Conservation (phyloP, 2,113 vertebrate genomes). For the Cygnus buccinator region DNA sequence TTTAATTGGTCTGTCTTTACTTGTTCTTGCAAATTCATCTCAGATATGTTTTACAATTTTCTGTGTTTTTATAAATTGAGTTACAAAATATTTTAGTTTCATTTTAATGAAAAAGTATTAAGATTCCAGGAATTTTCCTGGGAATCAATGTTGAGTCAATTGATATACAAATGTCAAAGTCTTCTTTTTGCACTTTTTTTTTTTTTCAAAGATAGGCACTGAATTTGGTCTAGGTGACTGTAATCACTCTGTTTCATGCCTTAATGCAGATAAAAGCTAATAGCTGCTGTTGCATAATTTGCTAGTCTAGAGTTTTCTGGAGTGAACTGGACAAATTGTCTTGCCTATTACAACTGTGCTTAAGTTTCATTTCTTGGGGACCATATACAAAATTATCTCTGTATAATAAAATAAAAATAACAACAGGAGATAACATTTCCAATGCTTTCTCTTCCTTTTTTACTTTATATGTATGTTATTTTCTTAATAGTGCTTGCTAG, state of each 20-base stretch:
- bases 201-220: neutral
- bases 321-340: neutral
- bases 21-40: neutral
- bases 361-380: neutral
- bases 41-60: neutral
- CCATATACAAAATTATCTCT: neutral
- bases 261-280: neutral
- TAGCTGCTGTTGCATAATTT: neutral
- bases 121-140: neutral
- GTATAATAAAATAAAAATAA: neutral
- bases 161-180: neutral
- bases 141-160: neutral
- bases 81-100: neutral
- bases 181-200: accelerated
- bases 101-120: neutral
- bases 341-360: neutral
- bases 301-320: neutral
- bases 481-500: conserved; percentile 5
- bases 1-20: neutral
- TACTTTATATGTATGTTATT: neutral
- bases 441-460: neutral
- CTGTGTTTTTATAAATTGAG: neutral
- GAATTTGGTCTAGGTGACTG: neutral
- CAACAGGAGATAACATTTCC: neutral
- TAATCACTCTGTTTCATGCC: neutral